phyloP scores from a whole-genome alignment of 2,797 vertebrate species.

The Tolypeutes matacus region DNA sequence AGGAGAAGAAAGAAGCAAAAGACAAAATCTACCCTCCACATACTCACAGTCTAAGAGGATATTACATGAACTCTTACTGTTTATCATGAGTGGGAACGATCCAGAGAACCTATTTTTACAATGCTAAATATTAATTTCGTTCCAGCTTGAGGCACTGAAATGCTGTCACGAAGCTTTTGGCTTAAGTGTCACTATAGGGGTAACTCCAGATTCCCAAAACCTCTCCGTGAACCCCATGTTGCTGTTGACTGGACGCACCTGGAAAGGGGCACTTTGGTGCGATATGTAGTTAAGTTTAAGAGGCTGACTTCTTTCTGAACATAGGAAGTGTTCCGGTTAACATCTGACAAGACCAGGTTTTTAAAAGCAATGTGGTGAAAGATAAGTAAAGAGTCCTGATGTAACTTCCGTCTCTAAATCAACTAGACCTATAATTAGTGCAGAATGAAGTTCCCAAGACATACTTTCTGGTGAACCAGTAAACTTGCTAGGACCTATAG shows the following conservation, averaged over 20 bases:
- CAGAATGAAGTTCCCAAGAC: too few species aligned
- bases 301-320: not conserved
- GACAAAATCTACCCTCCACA: not conserved
- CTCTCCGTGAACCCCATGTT: conserved; percentile 82
- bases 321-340: not conserved
- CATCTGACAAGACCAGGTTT: not conserved
- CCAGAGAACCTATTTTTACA: not conserved
- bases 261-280: conserved; percentile 86
- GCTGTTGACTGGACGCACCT: conserved; percentile 86
- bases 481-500: too few species aligned
- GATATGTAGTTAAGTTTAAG: conserved; percentile 69
- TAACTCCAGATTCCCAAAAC: conserved; percentile 72
- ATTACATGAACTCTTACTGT: not conserved
- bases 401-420: not conserved
- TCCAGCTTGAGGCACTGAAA: conserved; percentile 83
- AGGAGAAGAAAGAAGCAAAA: not conserved
- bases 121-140: not conserved
- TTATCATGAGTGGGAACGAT: not conserved
- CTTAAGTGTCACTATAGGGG: conserved; percentile 84
- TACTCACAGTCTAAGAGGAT: not conserved
- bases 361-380: not conserved
- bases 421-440: not conserved
- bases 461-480: too few species aligned
- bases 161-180: conserved; percentile 82
- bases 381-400: not conserved